phyloP scores from a whole-genome alignment of 2,888 invertebrate species.

The Cancer borealis region DNA sequence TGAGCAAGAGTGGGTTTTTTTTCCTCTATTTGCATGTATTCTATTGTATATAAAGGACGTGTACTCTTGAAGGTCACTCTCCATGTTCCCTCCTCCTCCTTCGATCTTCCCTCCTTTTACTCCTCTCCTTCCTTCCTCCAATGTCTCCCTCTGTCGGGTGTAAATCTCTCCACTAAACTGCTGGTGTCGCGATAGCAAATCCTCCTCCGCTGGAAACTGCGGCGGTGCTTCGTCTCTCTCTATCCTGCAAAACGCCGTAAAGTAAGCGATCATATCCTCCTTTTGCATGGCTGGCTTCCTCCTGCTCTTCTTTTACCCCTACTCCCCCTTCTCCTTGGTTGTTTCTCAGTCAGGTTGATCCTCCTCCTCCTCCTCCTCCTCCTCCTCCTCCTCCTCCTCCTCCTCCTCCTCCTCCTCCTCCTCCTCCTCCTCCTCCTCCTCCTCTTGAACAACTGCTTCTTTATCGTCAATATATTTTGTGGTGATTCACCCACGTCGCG shows the following conservation, averaged over 20 bases:
- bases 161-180: constrained; percentile 17
- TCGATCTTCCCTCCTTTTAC: too few species aligned
- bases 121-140: neutral
- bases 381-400: neutral
- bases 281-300: constrained; percentile 57
- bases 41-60: neutral
- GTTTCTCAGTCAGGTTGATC: neutral
- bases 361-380: neutral
- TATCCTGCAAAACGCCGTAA: constrained; percentile 53
- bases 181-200: constrained; percentile 16
- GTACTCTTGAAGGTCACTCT: neutral
- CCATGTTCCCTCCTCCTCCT: neutral
- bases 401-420: neutral
- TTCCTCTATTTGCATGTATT: neutral
- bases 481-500: constrained; percentile 34
- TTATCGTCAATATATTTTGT: constrained; percentile 33
- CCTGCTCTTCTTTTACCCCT: neutral
- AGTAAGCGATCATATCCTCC: constrained; percentile 64
- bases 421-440: neutral
- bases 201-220: constrained; percentile 57
- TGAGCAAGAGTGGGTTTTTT: too few species aligned
- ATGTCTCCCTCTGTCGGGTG: neutral
- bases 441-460: neutral
- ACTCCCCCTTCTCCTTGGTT: neutral
- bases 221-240: constrained; percentile 2